Percentiles rank a stretch among this genome's conserved stretches.
These are phyloP conservation scores for Scaptomyza tumidula DNA, from an alignment of 2,888 invertebrate species.

Conservation along the genomic window DNA sequence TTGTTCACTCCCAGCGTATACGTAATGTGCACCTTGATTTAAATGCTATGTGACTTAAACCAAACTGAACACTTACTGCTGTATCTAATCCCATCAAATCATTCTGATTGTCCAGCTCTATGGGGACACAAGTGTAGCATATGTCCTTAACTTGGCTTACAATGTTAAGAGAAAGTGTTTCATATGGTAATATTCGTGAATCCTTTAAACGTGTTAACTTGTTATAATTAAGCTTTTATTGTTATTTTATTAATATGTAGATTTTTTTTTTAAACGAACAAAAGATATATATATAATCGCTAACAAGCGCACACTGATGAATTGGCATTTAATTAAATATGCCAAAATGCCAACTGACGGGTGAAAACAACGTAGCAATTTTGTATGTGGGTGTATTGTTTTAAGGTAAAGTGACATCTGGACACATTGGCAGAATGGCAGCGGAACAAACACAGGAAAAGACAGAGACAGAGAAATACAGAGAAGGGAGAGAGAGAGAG, in stretches of 20 bases:
- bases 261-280: constrained; percentile 6
- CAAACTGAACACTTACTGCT: constrained; percentile 10
- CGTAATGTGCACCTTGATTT: constrained; percentile 11
- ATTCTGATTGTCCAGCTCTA: no score
- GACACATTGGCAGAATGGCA: constrained; percentile 35
- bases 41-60: background rate
- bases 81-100: background rate
- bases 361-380: constrained; percentile 14
- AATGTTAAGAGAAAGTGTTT: constrained; percentile 10
- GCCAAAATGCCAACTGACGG: constrained; percentile 36
- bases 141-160: constrained; percentile 6
- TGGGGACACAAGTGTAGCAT: background rate
- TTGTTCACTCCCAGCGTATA: constrained; percentile 28
- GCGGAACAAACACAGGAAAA: constrained; percentile 5
- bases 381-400: constrained; percentile 33
- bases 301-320: constrained; percentile 21
- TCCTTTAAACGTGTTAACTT: constrained; percentile 1
- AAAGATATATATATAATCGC: constrained; percentile 21
- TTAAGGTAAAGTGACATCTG: constrained; percentile 42
- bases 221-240: constrained; percentile 22
- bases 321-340: constrained; percentile 57
- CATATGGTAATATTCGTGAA: constrained; percentile 11
- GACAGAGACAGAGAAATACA: background rate
- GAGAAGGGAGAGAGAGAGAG: no score
- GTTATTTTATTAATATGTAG: constrained; percentile 24